Percentiles rank a stretch among this genome's conserved stretches.
Evolutionary conservation across 2,113 vertebrate species (phyloP).

Genomic region (Podarcis raffonei): DNA sequence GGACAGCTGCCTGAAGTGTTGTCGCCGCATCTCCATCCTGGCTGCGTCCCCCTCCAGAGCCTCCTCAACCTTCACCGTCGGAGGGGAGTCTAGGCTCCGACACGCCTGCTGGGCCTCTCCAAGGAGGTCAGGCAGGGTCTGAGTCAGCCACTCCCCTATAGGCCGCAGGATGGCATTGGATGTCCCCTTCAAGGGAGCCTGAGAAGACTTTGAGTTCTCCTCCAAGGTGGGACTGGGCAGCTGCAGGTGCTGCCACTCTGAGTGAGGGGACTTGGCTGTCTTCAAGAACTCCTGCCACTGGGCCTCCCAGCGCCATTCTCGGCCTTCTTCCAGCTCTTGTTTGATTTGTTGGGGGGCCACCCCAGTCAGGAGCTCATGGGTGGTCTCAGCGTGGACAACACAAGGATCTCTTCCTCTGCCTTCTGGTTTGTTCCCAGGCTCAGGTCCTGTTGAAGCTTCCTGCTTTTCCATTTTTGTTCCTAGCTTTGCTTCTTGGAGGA

Average conservation of each 20-base stretch:
- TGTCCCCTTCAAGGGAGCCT: neutral
- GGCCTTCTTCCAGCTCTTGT: neutral
- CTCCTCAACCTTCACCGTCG: neutral
- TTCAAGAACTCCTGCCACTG: constrained; percentile 1
- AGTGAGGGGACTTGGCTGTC: neutral
- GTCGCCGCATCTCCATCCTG: constrained; percentile 57
- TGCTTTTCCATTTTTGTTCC: neutral
- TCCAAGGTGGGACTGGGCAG: neutral
- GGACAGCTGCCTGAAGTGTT: constrained; percentile 65
- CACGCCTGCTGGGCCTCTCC: neutral
- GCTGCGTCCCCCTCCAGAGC: no score
- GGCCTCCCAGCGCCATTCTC: neutral
- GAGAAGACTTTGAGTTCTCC: neutral
- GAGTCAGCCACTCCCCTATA: neutral
- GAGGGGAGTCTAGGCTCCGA: neutral
- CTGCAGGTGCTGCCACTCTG: neutral
- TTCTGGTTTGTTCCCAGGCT: neutral
- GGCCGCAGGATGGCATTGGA: neutral
- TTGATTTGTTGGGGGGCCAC: neutral
- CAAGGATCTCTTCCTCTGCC: neutral
- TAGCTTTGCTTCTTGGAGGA: neutral
- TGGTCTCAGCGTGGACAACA: neutral
- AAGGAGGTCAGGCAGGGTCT: neutral
- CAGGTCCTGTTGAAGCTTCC: neutral
- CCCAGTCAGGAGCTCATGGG: neutral